These are phyloP conservation scores for Brachionus manjavacas DNA, from an alignment of 1,140 invertebrate species.

Conservation along the genomic window DNA sequence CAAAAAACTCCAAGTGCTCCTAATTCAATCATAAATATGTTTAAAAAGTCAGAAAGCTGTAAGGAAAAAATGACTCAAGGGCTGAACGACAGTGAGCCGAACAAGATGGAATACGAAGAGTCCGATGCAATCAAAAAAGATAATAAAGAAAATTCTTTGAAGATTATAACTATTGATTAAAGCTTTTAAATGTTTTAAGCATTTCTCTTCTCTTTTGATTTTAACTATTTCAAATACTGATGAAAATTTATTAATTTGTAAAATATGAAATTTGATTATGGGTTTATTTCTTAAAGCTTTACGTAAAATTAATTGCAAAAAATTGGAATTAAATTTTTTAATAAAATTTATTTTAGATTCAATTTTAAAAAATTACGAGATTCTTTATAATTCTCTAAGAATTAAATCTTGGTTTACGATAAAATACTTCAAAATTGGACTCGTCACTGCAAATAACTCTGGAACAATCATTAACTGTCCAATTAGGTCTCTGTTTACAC, in stretches of 20 bases:
- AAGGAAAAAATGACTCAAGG: not conserved
- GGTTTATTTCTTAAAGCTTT: not conserved
- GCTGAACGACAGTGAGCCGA: not conserved
- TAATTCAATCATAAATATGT: slow-evolving; percentile 10
- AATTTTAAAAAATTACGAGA: not conserved
- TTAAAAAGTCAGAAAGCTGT: not conserved
- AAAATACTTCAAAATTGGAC: no score
- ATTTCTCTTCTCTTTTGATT: not conserved
- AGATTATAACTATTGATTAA: not conserved
- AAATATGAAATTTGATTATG: not conserved
- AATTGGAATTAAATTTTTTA: not conserved
- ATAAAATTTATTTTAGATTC: not conserved
- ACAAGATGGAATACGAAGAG: not conserved
- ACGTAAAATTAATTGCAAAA: not conserved
- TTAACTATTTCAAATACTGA: not conserved
- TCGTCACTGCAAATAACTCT: no score
- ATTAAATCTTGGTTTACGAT: no score
- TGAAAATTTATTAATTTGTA: slow-evolving; percentile 1
- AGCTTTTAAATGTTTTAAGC: not conserved
- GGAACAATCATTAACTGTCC: no score
- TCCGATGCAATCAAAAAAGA: not conserved
- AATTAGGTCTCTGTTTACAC: no score
- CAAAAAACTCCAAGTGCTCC: not conserved
- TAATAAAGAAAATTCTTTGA: slow-evolving; percentile 8
- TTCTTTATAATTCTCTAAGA: no score